These are phyloP conservation scores for Choloepus didactylus DNA, from an alignment of 2,797 vertebrate genomes.

Conservation along the genomic window DNA sequence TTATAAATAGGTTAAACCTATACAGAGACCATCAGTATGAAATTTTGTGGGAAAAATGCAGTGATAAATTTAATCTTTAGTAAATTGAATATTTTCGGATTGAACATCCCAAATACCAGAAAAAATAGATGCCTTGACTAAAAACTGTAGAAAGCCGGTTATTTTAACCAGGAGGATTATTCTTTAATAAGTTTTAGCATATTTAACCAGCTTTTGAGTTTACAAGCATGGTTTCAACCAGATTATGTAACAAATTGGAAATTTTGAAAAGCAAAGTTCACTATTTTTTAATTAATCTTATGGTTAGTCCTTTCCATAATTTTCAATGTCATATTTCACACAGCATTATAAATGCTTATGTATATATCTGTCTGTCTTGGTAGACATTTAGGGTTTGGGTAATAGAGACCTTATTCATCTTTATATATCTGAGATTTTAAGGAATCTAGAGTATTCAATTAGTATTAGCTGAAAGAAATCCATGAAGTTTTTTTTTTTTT, in stretches of 20 bases:
- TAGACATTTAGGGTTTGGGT: background rate
- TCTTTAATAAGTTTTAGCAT: background rate
- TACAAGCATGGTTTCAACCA: background rate
- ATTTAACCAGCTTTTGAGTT: background rate
- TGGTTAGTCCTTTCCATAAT: background rate
- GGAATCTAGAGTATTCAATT: background rate
- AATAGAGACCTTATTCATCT: background rate
- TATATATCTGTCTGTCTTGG: background rate
- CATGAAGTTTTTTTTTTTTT: background rate
- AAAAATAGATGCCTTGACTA: background rate
- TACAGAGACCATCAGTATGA: background rate
- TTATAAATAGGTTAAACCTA: background rate
- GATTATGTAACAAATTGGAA: background rate
- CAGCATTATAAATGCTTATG: background rate
- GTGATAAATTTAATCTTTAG: background rate
- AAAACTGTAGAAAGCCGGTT: background rate
- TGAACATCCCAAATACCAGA: background rate
- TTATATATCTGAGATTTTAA: slow-evolving; percentile 27
- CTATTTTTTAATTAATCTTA: background rate
- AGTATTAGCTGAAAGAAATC: background rate
- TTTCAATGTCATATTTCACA: background rate
- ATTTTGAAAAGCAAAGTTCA: background rate
- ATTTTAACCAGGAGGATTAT: background rate
- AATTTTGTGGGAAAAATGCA: background rate
- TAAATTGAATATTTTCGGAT: background rate